Conservation (phyloP, 2,113 vertebrate species). For the Scortum barcoo region DNA sequence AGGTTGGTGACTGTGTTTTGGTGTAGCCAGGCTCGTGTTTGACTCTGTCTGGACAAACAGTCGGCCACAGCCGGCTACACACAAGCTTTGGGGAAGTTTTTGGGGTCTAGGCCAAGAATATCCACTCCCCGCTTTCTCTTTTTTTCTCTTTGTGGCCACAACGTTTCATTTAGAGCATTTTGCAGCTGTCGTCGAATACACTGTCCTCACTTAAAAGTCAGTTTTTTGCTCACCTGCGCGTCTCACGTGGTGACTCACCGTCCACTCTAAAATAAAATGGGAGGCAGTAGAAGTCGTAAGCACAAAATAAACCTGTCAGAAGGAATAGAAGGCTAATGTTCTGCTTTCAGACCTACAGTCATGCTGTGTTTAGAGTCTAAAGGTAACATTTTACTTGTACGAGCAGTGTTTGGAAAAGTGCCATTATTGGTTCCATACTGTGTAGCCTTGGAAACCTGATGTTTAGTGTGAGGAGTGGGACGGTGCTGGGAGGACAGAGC, state of each 20-base stretch:
- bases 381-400: conserved; percentile 23
- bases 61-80: background rate
- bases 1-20: background rate
- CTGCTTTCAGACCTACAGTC: background rate
- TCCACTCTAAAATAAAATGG: background rate
- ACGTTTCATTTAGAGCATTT: conserved; percentile 7
- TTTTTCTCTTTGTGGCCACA: conserved; percentile 28
- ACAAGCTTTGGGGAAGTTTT: background rate
- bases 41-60: background rate
- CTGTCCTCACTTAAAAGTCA: conserved; percentile 19
- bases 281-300: conserved; percentile 1
- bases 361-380: background rate
- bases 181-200: conserved; percentile 59
- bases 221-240: conserved; percentile 27
- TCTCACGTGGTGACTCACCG: background rate
- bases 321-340: background rate
- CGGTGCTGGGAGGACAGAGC: conserved; percentile 24
- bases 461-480: conserved; percentile 49
- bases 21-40: background rate
- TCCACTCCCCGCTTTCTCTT: background rate
- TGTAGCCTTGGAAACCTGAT: conserved; percentile 78
- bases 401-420: background rate
- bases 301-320: conserved; percentile 15
- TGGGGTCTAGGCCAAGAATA: background rate
- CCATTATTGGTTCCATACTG: conserved; percentile 70